Evolutionary conservation across 2,113 vertebrate species (phyloP).

Genomic region (Psilopsiagon aymara): DNA sequence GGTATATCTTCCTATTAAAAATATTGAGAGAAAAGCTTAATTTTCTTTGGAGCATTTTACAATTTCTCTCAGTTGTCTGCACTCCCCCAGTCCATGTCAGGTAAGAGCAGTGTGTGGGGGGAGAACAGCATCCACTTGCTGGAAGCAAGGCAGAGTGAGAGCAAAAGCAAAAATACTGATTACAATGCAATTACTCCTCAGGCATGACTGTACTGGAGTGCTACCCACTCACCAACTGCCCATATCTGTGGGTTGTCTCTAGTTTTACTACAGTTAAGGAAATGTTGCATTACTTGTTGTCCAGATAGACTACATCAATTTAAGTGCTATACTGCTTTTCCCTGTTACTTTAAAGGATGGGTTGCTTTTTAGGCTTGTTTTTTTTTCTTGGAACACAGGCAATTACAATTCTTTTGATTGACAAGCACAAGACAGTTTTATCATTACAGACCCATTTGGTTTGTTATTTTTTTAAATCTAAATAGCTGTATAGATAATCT

Average conservation of each 20-base stretch:
- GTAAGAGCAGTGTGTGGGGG: neutral
- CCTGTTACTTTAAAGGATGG: neutral
- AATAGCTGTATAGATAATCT: neutral
- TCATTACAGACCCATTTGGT: neutral
- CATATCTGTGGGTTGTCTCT: constrained; percentile 1
- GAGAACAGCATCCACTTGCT: neutral
- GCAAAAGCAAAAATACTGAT: neutral
- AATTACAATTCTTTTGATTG: neutral
- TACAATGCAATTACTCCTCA: constrained; percentile 31
- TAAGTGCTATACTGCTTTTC: neutral
- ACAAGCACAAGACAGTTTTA: neutral
- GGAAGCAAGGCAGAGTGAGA: neutral
- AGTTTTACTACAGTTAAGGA: constrained; percentile 24
- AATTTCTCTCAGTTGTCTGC: neutral
- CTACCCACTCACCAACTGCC: constrained; percentile 66
- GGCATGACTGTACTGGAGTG: constrained; percentile 11
- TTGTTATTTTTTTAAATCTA: constrained; percentile 8
- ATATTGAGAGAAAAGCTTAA: neutral
- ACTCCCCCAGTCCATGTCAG: neutral
- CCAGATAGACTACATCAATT: neutral
- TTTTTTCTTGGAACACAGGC: neutral
- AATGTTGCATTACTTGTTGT: neutral
- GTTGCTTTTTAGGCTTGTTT: neutral
- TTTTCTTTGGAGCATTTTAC: neutral
- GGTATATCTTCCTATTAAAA: neutral